A percentile compares a stretch with the other conserved stretches of the same genome.
These are phyloP conservation scores for Ophioninae sp. DNA, from an alignment of 2,888 invertebrate genomes.

Conservation along the genomic window DNA sequence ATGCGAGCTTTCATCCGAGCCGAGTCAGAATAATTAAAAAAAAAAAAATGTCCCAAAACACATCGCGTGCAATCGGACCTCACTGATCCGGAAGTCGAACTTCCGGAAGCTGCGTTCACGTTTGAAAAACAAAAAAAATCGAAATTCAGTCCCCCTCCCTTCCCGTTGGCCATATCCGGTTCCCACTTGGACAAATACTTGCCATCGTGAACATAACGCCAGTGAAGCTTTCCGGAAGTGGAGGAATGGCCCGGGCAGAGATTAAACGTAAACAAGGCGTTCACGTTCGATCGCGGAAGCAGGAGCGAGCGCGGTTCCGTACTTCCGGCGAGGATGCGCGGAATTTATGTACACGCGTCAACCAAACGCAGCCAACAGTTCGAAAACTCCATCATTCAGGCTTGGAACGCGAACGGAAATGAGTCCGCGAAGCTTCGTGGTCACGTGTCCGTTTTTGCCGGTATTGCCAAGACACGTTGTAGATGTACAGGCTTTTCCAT, in stretches of 20 bases:
- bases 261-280: constrained; percentile 52
- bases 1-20: not conserved
- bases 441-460: not conserved
- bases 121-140: too few relatives aligned
- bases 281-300: constrained; percentile 28
- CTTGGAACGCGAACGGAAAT: not conserved
- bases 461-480: constrained; percentile 1
- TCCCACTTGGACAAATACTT: too few relatives aligned
- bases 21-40: not conserved
- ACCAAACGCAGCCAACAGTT: constrained; percentile 22
- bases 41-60: too few relatives aligned
- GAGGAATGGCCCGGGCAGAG: constrained; percentile 16
- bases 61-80: too few relatives aligned
- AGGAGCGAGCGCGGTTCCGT: constrained; percentile 42
- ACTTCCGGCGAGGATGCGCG: constrained; percentile 52
- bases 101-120: too few relatives aligned
- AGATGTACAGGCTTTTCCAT: not conserved
- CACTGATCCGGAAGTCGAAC: too few relatives aligned
- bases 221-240: not conserved
- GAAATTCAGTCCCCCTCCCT: too few relatives aligned
- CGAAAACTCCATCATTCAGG: constrained; percentile 2
- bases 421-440: not conserved
- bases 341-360: constrained; percentile 55
- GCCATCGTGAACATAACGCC: too few relatives aligned
- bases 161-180: too few relatives aligned